These are phyloP conservation scores for Epinephelus lanceolatus DNA, from an alignment of 2,113 vertebrate genomes.

Conservation along the genomic window DNA sequence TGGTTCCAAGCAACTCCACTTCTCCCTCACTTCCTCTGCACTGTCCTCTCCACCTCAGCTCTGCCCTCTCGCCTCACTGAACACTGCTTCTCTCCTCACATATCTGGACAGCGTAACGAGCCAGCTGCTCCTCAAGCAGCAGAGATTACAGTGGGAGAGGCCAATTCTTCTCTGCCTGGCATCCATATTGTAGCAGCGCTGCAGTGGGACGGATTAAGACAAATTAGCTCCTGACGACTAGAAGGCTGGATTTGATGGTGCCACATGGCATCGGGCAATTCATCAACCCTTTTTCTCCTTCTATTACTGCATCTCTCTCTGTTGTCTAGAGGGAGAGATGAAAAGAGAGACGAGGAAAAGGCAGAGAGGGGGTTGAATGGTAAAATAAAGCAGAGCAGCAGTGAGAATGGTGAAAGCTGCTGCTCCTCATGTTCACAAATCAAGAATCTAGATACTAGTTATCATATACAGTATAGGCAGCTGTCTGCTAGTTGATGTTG, in stretches of 20 bases:
- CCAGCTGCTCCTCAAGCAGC: slow-evolving; percentile 62
- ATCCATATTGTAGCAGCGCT: slow-evolving; percentile 59
- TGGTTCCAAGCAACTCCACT: background rate
- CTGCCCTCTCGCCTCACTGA: slow-evolving; percentile 25
- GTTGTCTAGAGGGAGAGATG: slow-evolving; percentile 8
- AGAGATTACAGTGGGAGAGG: slow-evolving; percentile 63
- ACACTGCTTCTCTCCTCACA: slow-evolving; percentile 22
- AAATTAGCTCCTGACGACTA: slow-evolving; percentile 65
- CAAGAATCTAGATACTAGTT: background rate
- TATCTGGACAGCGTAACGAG: slow-evolving; percentile 53
- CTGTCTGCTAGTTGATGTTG: background rate
- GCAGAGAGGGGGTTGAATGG: background rate
- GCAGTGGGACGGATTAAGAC: slow-evolving; percentile 74
- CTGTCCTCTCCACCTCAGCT: slow-evolving; percentile 1
- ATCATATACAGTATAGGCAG: background rate
- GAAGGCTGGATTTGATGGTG: slow-evolving; percentile 68
- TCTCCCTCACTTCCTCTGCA: background rate
- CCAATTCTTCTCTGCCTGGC: slow-evolving; percentile 63
- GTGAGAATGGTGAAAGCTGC: slow-evolving; percentile 5
- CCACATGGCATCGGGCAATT: slow-evolving; percentile 56
- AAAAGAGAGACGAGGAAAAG: slow-evolving; percentile 4
- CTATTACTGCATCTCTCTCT: slow-evolving; percentile 29
- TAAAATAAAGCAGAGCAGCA: slow-evolving; percentile 15
- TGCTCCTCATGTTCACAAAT: slow-evolving; percentile 23
- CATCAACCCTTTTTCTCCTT: slow-evolving; percentile 47